Evolutionary conservation across 2,797 vertebrate genomes (phyloP).

Genomic region (Cirrhinus mrigala): DNA sequence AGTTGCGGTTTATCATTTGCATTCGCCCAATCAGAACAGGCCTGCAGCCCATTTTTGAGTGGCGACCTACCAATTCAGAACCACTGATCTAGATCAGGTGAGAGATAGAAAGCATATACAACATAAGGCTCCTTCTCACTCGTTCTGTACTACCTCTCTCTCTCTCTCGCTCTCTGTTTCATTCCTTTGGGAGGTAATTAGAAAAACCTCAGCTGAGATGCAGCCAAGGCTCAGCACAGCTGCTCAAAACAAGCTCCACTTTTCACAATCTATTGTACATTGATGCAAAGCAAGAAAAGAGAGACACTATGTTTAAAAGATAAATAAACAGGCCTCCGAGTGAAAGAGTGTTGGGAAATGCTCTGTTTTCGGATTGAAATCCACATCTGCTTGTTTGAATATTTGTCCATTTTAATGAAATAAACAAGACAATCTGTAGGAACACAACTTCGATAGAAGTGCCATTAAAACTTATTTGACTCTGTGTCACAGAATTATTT

Average conservation of each 20-base stretch:
- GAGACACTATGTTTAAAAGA: constrained; percentile 21
- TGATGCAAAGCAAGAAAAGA: constrained; percentile 63
- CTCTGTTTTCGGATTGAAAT: constrained; percentile 1
- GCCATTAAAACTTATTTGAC: background rate
- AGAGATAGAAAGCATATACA: constrained; percentile 10
- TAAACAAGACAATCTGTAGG: constrained; percentile 2
- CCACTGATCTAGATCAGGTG: constrained; percentile 27
- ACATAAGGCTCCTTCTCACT: constrained; percentile 39
- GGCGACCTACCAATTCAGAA: constrained; percentile 23
- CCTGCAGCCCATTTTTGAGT: constrained; percentile 29
- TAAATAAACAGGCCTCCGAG: constrained; percentile 11
- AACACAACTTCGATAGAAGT: background rate
- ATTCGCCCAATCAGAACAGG: constrained; percentile 6
- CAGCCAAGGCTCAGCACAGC: constrained; percentile 68
- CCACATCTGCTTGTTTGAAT: constrained; percentile 7
- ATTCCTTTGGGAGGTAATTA: constrained; percentile 85
- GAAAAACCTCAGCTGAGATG: constrained; percentile 77
- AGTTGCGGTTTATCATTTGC: constrained; percentile 45
- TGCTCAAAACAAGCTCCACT: constrained; percentile 75
- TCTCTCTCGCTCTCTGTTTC: constrained; percentile 55
- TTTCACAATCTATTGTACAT: constrained; percentile 68
- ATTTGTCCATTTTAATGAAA: constrained; percentile 26
- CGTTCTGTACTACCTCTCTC: constrained; percentile 42
- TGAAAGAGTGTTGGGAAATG: constrained; percentile 39
- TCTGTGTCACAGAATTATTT: background rate